These are phyloP conservation scores for Sebastes kiyomatsui DNA, from an alignment of 2,797 vertebrate species.

Conservation along the genomic window DNA sequence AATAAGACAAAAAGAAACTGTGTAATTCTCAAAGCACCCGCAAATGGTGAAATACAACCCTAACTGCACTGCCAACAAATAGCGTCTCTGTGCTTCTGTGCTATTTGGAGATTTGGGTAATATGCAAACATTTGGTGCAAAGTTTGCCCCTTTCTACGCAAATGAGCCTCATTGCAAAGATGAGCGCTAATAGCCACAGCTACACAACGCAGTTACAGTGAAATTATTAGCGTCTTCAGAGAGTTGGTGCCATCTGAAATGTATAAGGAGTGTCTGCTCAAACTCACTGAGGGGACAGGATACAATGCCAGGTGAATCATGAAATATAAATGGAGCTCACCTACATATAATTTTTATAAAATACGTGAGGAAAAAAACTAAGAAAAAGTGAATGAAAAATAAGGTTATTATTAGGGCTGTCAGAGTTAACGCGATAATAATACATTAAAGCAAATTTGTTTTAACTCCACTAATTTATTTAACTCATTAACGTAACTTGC, in stretches of 20 bases:
- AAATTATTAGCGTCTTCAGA: neutral
- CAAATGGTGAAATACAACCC: neutral
- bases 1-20: neutral
- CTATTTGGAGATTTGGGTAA: neutral
- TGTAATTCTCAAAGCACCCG: neutral
- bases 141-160: neutral
- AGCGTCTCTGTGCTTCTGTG: neutral
- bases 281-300: neutral
- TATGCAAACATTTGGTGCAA: neutral
- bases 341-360: too few species aligned
- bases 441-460: too few species aligned
- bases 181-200: neutral
- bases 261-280: neutral
- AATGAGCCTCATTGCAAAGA: neutral
- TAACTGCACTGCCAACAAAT: neutral
- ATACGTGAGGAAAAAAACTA: too few species aligned
- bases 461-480: too few species aligned
- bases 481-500: too few species aligned
- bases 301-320: neutral
- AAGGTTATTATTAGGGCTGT: too few species aligned
- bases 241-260: too few species aligned
- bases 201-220: neutral
- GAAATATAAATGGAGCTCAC: too few species aligned
- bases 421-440: too few species aligned
- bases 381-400: too few species aligned